These are phyloP conservation scores for Varanus salvator DNA, from an alignment of 2,113 vertebrate genomes.

Conservation along the genomic window DNA sequence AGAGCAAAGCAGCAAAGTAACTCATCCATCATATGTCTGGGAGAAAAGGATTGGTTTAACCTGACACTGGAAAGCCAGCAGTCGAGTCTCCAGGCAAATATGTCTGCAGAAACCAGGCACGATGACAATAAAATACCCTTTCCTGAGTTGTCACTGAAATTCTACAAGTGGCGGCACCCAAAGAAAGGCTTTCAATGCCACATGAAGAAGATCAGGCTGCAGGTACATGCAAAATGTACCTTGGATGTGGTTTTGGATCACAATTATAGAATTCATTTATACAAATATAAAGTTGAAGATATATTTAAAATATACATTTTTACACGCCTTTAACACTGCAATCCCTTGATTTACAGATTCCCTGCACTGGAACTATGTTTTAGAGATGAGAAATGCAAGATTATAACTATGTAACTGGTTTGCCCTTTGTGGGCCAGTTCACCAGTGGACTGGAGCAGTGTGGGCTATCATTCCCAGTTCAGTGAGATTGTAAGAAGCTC, in stretches of 20 bases:
- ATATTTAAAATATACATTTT: background rate
- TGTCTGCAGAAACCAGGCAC: background rate
- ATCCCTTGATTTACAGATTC: background rate
- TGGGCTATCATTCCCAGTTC: background rate
- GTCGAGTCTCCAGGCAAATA: background rate
- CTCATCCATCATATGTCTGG: too few species aligned
- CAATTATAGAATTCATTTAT: too few species aligned
- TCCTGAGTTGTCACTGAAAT: too few species aligned
- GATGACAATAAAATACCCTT: too few species aligned
- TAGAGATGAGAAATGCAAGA: background rate
- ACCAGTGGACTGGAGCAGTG: background rate
- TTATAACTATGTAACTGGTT: background rate
- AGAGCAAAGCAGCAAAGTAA: too few species aligned
- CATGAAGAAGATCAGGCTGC: background rate
- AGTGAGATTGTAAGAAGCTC: background rate
- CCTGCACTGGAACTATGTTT: background rate
- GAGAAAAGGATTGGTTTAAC: too few species aligned
- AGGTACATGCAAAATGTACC: too few species aligned
- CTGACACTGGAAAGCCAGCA: too few species aligned
- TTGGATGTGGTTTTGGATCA: too few species aligned
- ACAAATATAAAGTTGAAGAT: background rate
- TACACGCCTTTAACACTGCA: background rate
- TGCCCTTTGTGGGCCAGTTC: background rate
- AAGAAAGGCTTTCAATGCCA: background rate
- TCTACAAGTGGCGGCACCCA: background rate